Percentiles rank a stretch among this genome's conserved stretches.
Conservation (phyloP, 2,888 invertebrate species). For the Synanthedon andrenaeformis region DNA sequence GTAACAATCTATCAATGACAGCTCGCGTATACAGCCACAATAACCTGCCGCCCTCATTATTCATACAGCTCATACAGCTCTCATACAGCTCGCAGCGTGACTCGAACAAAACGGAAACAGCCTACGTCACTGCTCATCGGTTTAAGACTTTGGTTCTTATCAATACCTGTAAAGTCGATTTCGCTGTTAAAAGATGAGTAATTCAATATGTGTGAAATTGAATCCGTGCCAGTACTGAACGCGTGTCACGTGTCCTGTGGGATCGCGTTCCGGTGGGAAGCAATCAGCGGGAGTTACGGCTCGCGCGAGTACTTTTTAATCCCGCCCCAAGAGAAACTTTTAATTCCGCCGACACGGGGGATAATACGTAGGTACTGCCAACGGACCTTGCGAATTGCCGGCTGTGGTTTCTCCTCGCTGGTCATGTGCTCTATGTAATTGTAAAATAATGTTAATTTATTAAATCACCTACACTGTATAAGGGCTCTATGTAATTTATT, state of each 20-base stretch:
- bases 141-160: neutral
- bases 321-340: conserved; percentile 22
- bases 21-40: neutral
- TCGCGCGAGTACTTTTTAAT: conserved; percentile 21
- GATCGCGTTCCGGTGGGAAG: conserved; percentile 4
- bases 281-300: conserved; percentile 18
- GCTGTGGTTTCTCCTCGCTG: too few relatives aligned
- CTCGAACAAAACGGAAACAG: neutral
- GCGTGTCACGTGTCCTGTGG: neutral
- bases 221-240: neutral
- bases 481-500: too few relatives aligned
- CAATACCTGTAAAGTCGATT: too few relatives aligned
- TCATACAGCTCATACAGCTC: neutral
- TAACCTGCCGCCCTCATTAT: conserved; percentile 1
- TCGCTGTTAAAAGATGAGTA: too few relatives aligned
- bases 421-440: too few relatives aligned
- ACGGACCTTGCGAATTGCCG: neutral
- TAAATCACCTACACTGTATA: too few relatives aligned
- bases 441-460: too few relatives aligned
- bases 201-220: neutral
- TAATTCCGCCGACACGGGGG: conserved; percentile 20
- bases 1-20: conserved; percentile 3
- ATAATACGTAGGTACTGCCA: conserved; percentile 4
- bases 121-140: neutral
- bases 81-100: neutral